Base-by-base conservation (phyloP, 1,140 invertebrate species). In the Latrodectus geometricus region DNA sequence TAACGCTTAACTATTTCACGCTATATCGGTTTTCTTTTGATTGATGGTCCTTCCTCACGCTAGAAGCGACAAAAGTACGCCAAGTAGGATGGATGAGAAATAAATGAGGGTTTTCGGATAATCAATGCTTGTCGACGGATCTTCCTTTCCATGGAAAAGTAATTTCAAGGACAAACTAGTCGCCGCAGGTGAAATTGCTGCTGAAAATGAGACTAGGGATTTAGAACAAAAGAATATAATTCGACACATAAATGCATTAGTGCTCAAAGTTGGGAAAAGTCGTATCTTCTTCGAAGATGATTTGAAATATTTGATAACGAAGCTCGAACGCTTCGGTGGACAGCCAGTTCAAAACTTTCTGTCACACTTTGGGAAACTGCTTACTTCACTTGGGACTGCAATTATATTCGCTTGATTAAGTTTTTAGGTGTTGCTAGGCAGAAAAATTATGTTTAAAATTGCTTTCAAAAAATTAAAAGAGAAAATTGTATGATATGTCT, bases 221-320 rank as follows among this genome's bases (percentile, higher is more conserved):
- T 81, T 48, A 54, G 52, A 68, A 81, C 68, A 50, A 81, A 81
- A 72, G 23, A 49, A 48, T 20, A 15, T 56, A 54, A 70, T 81
- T 15, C 79, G 79, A 56, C 79, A 81, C 68, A 81, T 52, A 81
- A 81, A 81, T 14, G n/a, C 79, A 81, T 72, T 48, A 50, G 68
- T 68, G 68, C 79, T 81, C 79, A 72, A 81, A 81, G 35, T 3
- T 35, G 11, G 54, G 54, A 61, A n/a, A 61, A 61, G 54, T 81
- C 68, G 4, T 21, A 8, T 72, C 23, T 54, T 81, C 69, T 52
- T 72, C 79, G 35, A 17, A 52, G 14, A 72, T 79, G 61, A 35
- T 35, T 35, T 35, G 35, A 35, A 35, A 61, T 66, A 21, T 14
- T 50, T 9, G 9, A 61, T 23, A 49, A 66, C n/a, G 15, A 72